A percentile compares a stretch with the other conserved stretches of the same genome.
These are phyloP conservation scores for Synergus japonicus DNA, from an alignment of 2,888 invertebrate species.

Conservation along the genomic window DNA sequence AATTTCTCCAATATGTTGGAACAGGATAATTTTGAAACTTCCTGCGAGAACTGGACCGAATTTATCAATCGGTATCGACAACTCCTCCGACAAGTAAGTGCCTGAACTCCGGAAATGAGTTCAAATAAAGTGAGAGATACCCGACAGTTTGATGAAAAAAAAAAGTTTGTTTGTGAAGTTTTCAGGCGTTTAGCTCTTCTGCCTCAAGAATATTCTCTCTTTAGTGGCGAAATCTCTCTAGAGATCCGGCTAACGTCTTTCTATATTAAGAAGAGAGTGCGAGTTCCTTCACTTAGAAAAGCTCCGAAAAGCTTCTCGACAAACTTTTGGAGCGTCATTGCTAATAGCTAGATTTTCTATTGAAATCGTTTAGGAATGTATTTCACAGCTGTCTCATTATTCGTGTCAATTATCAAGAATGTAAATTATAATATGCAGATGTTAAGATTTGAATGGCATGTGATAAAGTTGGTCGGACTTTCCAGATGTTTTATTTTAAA, in stretches of 20 bases:
- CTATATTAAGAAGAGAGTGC: constrained; percentile 35
- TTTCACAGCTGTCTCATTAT: no score
- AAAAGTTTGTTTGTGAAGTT: neutral
- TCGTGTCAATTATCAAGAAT: no score
- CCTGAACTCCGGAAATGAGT: neutral
- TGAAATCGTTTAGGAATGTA: neutral
- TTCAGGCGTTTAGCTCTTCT: neutral
- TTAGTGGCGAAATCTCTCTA: neutral
- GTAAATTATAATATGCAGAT: neutral
- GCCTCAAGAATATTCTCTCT: neutral
- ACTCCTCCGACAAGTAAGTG: constrained; percentile 84
- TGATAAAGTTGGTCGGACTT: neutral
- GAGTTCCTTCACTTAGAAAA: neutral
- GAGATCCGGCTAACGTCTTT: constrained; percentile 1
- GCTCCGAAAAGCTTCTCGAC: neutral
- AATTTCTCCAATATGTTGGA: constrained; percentile 80
- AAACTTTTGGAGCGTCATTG: neutral
- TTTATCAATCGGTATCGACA: constrained; percentile 85
- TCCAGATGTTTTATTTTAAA: neutral
- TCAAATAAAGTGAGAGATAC: neutral
- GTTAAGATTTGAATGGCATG: neutral
- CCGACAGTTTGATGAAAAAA: neutral
- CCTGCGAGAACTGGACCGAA: constrained; percentile 87
- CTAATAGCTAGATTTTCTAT: neutral
- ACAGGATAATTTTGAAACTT: constrained; percentile 81